Base-by-base conservation (phyloP, 2,113 vertebrate genomes). In the Fulica atra region DNA sequence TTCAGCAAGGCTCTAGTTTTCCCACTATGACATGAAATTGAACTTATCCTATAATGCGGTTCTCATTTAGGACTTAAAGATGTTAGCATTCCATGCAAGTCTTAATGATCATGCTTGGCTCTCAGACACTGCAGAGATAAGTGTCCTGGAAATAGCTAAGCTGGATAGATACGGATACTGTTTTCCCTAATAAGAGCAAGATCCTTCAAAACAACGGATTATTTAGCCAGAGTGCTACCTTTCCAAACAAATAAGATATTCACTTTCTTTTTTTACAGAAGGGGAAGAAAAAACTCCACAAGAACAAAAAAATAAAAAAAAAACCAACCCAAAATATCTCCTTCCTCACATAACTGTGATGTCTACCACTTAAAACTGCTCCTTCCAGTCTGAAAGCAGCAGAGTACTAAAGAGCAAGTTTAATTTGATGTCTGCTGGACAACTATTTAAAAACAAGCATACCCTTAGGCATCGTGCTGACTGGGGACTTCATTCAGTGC, bases 71-170 rank as follows among this genome's bases (percentile, higher is more conserved):
- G 66, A 87, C 92, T 93, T 88, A 79, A 94, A 86, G 83, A 38
- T 50, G 61, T 82, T 94, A 92, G 36, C 50, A 92, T 93, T 92
- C 86, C 59, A 66, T 3, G 0, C 33, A 80, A 83, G 71, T 35
- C 80, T 76, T 74, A 81, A 96, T 76, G 77, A 87, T 69, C 40
- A 20, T 33, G 40, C 83, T 81, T 88, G 73, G 72, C 86, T 95
- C 70, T 85, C 80, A 89, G 50, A 79, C 60, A 72, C 95, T 74
- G 92, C 88, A 87, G 93, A 94, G 94, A 85, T 86, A 95, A 94
- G 70, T 89, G 88, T 88, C 83, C 81, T 89, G 77, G 54, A 91
- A 96, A 91, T 26, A 92, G 44, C 73, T 89, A 89, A 69, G 57
- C 91, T 46, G 73, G 36, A 35, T 21, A 91, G 80, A 82, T 65